A percentile compares a stretch with the other conserved stretches of the same genome.
These are phyloP conservation scores for Nephrotoma guestfalica DNA, from an alignment of 2,888 invertebrate species.

Conservation along the genomic window DNA sequence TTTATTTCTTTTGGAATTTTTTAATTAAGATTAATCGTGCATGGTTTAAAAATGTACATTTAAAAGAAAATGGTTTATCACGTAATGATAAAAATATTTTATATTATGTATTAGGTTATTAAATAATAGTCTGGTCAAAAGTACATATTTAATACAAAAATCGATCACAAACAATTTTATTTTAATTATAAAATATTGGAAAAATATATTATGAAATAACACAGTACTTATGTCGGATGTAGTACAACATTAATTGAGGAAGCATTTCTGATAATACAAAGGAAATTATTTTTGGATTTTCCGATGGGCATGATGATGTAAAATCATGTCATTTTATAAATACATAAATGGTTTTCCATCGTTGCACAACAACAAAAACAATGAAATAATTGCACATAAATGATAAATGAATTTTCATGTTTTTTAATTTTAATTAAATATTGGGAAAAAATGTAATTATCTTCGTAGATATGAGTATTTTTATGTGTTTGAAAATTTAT, in stretches of 20 bases:
- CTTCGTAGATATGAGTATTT: not conserved
- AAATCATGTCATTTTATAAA: not conserved
- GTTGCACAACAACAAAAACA: not conserved
- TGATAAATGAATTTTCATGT: not conserved
- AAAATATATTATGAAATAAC: not conserved
- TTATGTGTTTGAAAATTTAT: not conserved
- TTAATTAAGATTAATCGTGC: not conserved
- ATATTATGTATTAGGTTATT: too few relatives aligned
- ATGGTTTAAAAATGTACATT: not conserved
- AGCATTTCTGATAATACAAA: not conserved
- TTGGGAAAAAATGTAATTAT: not conserved
- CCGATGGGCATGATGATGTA: not conserved
- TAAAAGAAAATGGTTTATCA: not conserved
- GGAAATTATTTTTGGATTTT: not conserved
- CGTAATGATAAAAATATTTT: not conserved
- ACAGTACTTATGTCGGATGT: not conserved
- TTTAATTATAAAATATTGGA: not conserved
- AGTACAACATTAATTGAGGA: not conserved
- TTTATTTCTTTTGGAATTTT: not conserved
- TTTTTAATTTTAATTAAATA: not conserved
- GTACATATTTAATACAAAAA: not conserved
- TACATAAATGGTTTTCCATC: not conserved
- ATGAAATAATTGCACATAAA: not conserved
- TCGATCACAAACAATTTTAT: not conserved
- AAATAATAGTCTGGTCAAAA: too few relatives aligned